Percentiles rank a stretch among this genome's conserved stretches.
Conservation (phyloP, 2,113 vertebrate genomes). For the Otocyon megalotis region DNA sequence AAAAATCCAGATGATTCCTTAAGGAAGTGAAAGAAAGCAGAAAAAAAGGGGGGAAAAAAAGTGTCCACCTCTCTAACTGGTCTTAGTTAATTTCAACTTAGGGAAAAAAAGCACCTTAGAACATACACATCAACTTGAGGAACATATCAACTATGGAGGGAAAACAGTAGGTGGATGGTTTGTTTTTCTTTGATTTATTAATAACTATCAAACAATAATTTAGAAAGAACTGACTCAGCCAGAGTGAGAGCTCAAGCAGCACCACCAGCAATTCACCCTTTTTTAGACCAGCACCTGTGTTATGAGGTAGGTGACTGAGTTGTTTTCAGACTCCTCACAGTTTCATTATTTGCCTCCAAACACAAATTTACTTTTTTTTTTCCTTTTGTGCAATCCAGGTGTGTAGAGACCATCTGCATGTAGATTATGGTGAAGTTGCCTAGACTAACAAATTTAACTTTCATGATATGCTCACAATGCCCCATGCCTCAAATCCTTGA, state of each 20-base stretch:
- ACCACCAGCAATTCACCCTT: not conserved
- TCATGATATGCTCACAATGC: not conserved
- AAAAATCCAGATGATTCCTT: not conserved
- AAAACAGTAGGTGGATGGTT: not conserved
- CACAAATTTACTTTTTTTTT: constrained; percentile 60
- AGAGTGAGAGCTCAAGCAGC: not conserved
- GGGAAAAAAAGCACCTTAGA: not conserved
- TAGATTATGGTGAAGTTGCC: constrained; percentile 54
- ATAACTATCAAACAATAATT: not conserved
- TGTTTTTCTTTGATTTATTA: not conserved
- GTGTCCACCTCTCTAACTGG: not conserved
- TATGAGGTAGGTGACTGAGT: not conserved
- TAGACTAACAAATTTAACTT: constrained; percentile 67
- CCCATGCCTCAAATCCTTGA: not conserved
- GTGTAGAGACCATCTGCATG: constrained; percentile 77
- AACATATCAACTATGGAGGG: not conserved
- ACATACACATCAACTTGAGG: not conserved
- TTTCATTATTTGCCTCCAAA: constrained; percentile 76
- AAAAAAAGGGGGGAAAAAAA: not conserved
- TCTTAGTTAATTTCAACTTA: not conserved
- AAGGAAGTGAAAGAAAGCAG: not conserved
- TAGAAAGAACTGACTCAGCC: not conserved
- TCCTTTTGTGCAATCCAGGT: constrained; percentile 76
- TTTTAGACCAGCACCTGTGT: constrained; percentile 41
- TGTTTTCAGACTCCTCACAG: constrained; percentile 61